Evolutionary conservation across 2,888 invertebrate species (phyloP), one percentile per base, ranked within the genome.

Genomic region (Meghimatium bilineatum): DNA sequence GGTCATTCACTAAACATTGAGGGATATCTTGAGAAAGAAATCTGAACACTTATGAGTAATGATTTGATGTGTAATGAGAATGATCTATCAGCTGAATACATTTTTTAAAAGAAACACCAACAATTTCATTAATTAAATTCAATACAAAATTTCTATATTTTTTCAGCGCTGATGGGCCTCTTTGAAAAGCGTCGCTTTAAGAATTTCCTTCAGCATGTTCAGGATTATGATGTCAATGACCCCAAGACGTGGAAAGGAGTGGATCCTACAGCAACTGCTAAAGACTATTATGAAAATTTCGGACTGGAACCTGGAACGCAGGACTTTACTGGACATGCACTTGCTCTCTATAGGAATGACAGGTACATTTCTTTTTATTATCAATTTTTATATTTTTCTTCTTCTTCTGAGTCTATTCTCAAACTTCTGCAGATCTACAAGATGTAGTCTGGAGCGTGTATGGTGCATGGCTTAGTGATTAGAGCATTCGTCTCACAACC

Each of bases 171-270:
- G 90, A 99, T 99, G 99, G 99, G 99, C 10, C 96, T 99, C 95
- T 99, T 99, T 94, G 99, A 99, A 94, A 99, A 99, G 94, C 95
- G 99, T 89, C 96, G 99, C 88, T 99, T 99, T 95, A 96, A 97
- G 87, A 99, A 98, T 94, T 99, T 99, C 95, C 95, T 99, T 88
- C 96, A 97, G 86, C 99, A 96, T 94, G 97, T 99, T 32, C 98
- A 99, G 94, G 97, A 98, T 92, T 97, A 97, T 93, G 96, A 96
- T 92, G 96, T 96, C 90, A 96, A 97, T 87, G 97, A 99, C 93
- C 96, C 97, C 34, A 97, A 96, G 92, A 97, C 98, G 36, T 99
- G 98, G 97, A 97, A 97, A 92, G 96, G 85, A 6, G 75, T 98
- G 88, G 97, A 99, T 94, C 97, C 98, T 0, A 96, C 95, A 90